Evolutionary conservation across 2,888 invertebrate species (phyloP).

Genomic region (Achlya flavicornis): DNA sequence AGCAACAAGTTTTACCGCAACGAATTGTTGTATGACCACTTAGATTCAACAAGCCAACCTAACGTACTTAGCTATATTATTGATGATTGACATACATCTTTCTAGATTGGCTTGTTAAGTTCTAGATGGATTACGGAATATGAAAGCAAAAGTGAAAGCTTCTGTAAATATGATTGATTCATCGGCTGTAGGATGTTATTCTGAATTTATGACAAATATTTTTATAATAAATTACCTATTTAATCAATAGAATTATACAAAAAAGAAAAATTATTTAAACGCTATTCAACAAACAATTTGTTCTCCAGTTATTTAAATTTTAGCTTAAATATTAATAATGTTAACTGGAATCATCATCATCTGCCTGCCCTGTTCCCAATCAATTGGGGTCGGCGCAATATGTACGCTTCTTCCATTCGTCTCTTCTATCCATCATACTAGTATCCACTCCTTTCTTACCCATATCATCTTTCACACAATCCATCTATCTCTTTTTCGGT

Average conservation of each 20-base stretch:
- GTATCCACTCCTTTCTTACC: no score
- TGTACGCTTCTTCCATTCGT: no score
- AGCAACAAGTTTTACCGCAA: slow-evolving; percentile 10
- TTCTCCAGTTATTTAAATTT: no score
- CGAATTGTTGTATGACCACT: background rate
- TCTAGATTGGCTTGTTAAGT: slow-evolving; percentile 3
- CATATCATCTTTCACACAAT: no score
- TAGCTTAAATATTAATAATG: no score
- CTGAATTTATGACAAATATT: background rate
- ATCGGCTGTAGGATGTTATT: slow-evolving; percentile 17
- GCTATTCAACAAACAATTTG: no score
- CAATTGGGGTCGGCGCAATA: no score
- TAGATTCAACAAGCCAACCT: slow-evolving; percentile 1
- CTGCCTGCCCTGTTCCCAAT: no score
- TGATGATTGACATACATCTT: slow-evolving; percentile 13
- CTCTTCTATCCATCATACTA: no score
- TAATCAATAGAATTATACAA: background rate
- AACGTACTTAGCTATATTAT: slow-evolving; percentile 9
- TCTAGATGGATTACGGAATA: slow-evolving; percentile 23
- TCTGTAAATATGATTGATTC: slow-evolving; percentile 21
- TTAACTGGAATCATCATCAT: no score
- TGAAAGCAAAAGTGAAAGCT: slow-evolving; percentile 37
- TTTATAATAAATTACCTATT: background rate
- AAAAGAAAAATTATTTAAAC: background rate
- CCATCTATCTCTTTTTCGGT: no score